These are phyloP conservation scores for Holcopasites calliopsidis DNA, from an alignment of 1,140 invertebrate genomes.

Conservation along the genomic window DNA sequence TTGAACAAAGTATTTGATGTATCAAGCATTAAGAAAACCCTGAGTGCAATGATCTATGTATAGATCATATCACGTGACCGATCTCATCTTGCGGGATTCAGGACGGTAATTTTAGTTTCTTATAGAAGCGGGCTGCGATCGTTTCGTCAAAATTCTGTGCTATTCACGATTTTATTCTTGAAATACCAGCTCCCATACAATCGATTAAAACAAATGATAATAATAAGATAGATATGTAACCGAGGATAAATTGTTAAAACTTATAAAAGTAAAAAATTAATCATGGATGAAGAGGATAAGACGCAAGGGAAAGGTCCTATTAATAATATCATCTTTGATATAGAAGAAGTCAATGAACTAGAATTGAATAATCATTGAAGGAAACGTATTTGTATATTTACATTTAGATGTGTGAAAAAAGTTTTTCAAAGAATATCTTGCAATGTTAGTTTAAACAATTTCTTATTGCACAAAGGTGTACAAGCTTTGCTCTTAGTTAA, in stretches of 20 bases:
- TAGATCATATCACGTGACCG: slow-evolving; percentile 11
- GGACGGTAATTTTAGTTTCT: slow-evolving; percentile 74
- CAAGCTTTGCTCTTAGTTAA: not conserved
- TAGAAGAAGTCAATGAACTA: not conserved
- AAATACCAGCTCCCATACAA: too few species aligned
- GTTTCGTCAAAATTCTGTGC: not conserved
- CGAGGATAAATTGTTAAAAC: not conserved
- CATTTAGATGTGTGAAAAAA: not conserved
- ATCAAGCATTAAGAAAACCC: not conserved
- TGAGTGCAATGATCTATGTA: slow-evolving; percentile 5
- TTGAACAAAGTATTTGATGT: not conserved
- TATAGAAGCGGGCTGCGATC: not conserved
- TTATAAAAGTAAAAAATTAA: slow-evolving; percentile 8
- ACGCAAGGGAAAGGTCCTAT: slow-evolving; percentile 60
- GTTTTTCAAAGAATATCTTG: not conserved
- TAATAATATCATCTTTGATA: slow-evolving; percentile 4
- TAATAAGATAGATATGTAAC: not conserved
- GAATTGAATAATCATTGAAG: not conserved
- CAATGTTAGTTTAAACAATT: not conserved
- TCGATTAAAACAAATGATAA: not conserved
- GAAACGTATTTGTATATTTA: not conserved
- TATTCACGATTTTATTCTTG: not conserved
- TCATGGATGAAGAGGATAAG: slow-evolving; percentile 72
- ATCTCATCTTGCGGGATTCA: slow-evolving; percentile 58
- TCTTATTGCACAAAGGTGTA: too few species aligned